These are phyloP conservation scores for Brachypodius melanocephalos DNA, from an alignment of 2,113 vertebrate species.

Conservation along the genomic window DNA sequence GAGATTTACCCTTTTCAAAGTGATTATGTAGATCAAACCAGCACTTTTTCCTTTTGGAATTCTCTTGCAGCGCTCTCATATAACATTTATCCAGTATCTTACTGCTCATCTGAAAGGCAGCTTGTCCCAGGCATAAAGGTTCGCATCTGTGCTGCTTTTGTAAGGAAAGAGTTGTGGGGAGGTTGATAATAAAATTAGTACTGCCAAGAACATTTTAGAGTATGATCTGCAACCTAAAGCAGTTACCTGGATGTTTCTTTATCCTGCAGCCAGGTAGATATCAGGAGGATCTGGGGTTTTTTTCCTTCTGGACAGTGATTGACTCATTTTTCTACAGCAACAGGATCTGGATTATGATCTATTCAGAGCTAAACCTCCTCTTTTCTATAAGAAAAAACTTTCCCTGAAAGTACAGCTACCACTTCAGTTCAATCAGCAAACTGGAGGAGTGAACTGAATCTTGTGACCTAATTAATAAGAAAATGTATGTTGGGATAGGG, in stretches of 20 bases:
- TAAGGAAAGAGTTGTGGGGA: background rate
- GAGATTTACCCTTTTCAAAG: background rate
- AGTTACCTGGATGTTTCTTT: background rate
- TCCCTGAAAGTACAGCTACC: background rate
- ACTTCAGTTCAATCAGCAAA: background rate
- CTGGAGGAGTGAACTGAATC: background rate
- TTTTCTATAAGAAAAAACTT: background rate
- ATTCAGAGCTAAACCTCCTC: background rate
- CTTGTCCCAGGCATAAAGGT: background rate
- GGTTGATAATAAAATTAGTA: background rate
- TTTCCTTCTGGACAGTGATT: background rate
- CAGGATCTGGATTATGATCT: background rate
- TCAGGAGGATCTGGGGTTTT: background rate
- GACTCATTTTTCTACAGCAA: background rate
- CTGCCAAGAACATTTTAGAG: background rate
- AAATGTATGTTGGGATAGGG: background rate
- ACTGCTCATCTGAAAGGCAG: background rate
- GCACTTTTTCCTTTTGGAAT: background rate
- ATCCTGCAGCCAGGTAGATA: background rate
- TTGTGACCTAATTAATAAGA: background rate
- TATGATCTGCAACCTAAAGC: background rate
- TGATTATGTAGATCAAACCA: background rate
- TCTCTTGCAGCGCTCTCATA: background rate
- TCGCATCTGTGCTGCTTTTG: background rate
- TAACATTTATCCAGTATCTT: background rate